Conservation (phyloP, 53 echinoderm and acorn worm genomes). For the Patiria pectinifera region DNA sequence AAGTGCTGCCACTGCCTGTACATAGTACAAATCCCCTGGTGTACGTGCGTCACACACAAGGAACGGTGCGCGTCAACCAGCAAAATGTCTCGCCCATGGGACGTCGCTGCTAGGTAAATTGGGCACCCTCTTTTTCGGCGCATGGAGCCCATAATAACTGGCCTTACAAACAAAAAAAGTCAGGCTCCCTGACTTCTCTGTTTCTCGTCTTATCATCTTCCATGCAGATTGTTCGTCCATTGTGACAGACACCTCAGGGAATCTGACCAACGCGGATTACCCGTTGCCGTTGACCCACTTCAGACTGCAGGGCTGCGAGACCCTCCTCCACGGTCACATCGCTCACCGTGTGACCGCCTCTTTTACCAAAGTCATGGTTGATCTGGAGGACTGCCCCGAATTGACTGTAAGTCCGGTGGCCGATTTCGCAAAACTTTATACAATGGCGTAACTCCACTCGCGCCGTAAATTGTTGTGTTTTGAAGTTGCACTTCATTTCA, state of each 20-base stretch:
- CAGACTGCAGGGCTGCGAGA: constrained; percentile 67
- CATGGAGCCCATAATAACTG: too few species aligned
- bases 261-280: constrained; percentile 69
- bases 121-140: too few species aligned
- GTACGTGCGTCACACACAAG: too few species aligned
- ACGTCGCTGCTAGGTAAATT: too few species aligned
- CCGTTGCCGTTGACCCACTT: constrained; percentile 52
- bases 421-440: too few species aligned
- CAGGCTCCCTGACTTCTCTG: background rate
- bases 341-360: constrained; percentile 62
- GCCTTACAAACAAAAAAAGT: background rate
- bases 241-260: constrained; percentile 29
- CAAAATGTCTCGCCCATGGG: too few species aligned
- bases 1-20: too few species aligned
- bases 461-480: too few species aligned
- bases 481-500: too few species aligned
- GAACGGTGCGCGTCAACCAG: too few species aligned
- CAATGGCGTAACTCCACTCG: too few species aligned
- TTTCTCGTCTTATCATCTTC: background rate
- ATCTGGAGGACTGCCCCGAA: constrained; percentile 65
- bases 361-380: constrained; percentile 55
- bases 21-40: too few species aligned
- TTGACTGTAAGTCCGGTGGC: constrained; percentile 36
- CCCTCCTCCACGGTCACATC: constrained; percentile 58
- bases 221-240: constrained; percentile 66